These are phyloP conservation scores for Catamblyrhynchus diadema DNA, from an alignment of 2,797 vertebrate genomes.

Conservation along the genomic window DNA sequence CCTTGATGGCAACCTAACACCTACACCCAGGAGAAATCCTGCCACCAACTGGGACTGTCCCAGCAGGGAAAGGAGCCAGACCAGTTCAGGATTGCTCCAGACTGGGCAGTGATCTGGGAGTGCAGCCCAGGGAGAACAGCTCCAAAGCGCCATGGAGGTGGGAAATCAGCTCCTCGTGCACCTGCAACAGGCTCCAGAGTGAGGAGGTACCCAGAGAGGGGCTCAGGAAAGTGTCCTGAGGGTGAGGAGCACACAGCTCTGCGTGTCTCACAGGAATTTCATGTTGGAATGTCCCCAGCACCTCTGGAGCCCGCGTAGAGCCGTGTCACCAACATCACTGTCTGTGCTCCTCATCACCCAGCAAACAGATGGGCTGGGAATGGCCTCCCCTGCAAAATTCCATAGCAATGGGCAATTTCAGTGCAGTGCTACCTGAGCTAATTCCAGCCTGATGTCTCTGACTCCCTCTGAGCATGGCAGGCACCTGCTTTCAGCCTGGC, in stretches of 20 bases:
- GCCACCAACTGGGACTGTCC: not conserved
- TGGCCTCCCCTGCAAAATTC: not conserved
- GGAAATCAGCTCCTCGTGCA: not conserved
- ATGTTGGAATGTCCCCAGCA: not conserved
- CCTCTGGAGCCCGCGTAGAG: accelerated
- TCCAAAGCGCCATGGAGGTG: accelerated
- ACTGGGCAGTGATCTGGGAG: not conserved
- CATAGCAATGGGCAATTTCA: not conserved
- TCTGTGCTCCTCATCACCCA: not conserved
- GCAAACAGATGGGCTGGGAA: not conserved
- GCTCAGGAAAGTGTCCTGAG: not conserved
- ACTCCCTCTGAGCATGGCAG: not conserved
- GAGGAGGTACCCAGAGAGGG: accelerated
- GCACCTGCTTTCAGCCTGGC: not conserved
- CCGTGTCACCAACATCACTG: accelerated
- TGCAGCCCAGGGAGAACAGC: not conserved
- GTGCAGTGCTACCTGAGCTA: not conserved
- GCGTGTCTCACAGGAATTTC: accelerated
- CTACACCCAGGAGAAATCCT: not conserved
- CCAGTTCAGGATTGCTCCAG: not conserved
- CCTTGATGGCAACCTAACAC: not conserved
- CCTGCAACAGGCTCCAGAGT: accelerated
- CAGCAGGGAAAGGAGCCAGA: not conserved
- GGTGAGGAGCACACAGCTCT: not conserved
- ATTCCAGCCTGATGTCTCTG: accelerated